phyloP scores from a whole-genome alignment of 2,888 invertebrate genomes.

The Sarcophaga rosellei region DNA sequence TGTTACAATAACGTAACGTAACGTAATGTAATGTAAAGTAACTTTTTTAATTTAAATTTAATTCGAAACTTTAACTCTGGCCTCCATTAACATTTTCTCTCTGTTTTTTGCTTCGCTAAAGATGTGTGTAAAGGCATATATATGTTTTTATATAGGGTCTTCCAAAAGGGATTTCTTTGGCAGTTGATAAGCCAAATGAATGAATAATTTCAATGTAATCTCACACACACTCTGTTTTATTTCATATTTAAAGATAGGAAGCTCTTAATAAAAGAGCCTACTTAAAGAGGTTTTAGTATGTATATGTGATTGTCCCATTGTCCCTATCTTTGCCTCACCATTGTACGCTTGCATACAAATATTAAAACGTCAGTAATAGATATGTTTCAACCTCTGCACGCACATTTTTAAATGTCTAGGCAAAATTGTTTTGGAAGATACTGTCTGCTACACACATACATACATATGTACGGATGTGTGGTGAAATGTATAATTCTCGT shows the following conservation, averaged over 20 bases:
- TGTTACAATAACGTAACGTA: conserved; percentile 46
- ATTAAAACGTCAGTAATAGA: neutral
- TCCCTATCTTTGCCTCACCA: neutral
- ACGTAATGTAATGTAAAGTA: neutral
- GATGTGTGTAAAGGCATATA: neutral
- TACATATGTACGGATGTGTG: neutral
- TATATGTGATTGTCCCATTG: neutral
- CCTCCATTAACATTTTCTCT: conserved; percentile 57
- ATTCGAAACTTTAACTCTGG: conserved; percentile 60
- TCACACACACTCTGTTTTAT: neutral
- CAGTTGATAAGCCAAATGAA: too few relatives aligned
- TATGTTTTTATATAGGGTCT: neutral
- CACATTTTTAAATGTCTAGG: neutral
- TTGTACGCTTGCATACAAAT: neutral
- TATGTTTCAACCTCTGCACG: neutral
- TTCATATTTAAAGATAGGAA: neutral
- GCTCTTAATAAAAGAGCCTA: neutral
- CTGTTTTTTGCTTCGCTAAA: neutral
- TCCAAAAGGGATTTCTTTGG: too few relatives aligned
- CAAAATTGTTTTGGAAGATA: neutral
- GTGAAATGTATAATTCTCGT: neutral
- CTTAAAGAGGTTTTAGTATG: neutral
- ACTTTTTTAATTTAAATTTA: conserved; percentile 67
- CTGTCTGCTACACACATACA: too few relatives aligned
- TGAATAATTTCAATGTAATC: too few relatives aligned